phyloP scores from a whole-genome alignment of 2,888 invertebrate genomes.

The Tineola bisselliella region DNA sequence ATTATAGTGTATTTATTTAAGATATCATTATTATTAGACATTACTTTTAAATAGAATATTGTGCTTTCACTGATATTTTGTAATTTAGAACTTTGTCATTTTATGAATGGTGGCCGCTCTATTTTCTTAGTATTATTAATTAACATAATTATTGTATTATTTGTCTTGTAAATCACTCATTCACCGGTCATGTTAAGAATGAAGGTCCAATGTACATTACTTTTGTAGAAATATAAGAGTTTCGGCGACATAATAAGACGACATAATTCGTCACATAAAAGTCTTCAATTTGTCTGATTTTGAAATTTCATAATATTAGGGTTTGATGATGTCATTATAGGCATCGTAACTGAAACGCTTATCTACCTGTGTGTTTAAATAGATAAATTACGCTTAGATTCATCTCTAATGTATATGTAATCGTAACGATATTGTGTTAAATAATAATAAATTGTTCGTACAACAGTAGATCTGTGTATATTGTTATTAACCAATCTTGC shows the following conservation, averaged over 20 bases:
- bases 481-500: constrained; percentile 50
- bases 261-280: constrained; percentile 28
- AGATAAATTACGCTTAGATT: constrained; percentile 63
- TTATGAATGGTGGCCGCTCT: constrained; percentile 1
- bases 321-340: constrained; percentile 35
- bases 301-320: constrained; percentile 31
- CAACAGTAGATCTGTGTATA: constrained; percentile 63
- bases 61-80: not conserved
- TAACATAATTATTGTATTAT: constrained; percentile 9
- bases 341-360: constrained; percentile 51
- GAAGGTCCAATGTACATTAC: constrained; percentile 55
- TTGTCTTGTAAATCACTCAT: constrained; percentile 23
- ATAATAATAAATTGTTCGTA: constrained; percentile 48
- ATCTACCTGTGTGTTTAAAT: constrained; percentile 60
- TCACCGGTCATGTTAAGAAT: constrained; percentile 38
- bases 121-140: constrained; percentile 2
- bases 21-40: constrained; percentile 3
- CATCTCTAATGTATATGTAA: constrained; percentile 44
- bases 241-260: constrained; percentile 5
- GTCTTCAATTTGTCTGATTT: constrained; percentile 44
- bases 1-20: constrained; percentile 3
- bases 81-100: not conserved
- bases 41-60: constrained; percentile 3
- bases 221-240: constrained; percentile 38
- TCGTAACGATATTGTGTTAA: constrained; percentile 54